A percentile compares a stretch with the other conserved stretches of the same genome.
phyloP scores from a whole-genome alignment of 2,113 vertebrate genomes.

The Micronycteris hirsuta region DNA sequence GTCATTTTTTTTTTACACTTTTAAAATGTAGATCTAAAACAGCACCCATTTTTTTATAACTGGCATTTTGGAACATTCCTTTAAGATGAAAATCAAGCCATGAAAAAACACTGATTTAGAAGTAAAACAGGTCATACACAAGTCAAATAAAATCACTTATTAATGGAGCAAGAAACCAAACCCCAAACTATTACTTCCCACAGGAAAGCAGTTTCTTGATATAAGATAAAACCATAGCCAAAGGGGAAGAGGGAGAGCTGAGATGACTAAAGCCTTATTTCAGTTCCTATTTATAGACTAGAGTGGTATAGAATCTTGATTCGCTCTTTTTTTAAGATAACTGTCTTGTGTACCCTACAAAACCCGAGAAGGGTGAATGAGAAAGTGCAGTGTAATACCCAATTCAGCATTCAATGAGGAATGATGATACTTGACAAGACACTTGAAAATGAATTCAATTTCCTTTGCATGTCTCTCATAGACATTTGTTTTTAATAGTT shows the following conservation, averaged over 20 bases:
- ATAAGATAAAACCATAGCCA: background rate
- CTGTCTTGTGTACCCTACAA: background rate
- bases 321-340: slow-evolving; percentile 1
- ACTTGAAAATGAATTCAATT: background rate
- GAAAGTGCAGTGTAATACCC: background rate
- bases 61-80: background rate
- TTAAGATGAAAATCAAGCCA: slow-evolving; percentile 9
- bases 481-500: background rate
- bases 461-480: background rate
- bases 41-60: background rate
- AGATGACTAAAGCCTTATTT: background rate
- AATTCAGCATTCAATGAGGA: background rate
- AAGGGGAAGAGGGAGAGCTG: background rate
- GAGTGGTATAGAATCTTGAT: background rate
- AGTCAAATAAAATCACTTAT: slow-evolving; percentile 13
- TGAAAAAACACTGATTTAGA: slow-evolving; percentile 19
- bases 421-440: background rate
- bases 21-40: background rate
- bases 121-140: slow-evolving; percentile 27
- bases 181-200: slow-evolving; percentile 24
- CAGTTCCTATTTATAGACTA: background rate
- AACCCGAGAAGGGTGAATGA: background rate
- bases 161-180: background rate
- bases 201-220: background rate
- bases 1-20: background rate